A percentile compares a stretch with the other conserved stretches of the same genome.
These are phyloP conservation scores for Pseudopleuronectes americanus DNA, from an alignment of 2,797 vertebrate species.

Conservation along the genomic window DNA sequence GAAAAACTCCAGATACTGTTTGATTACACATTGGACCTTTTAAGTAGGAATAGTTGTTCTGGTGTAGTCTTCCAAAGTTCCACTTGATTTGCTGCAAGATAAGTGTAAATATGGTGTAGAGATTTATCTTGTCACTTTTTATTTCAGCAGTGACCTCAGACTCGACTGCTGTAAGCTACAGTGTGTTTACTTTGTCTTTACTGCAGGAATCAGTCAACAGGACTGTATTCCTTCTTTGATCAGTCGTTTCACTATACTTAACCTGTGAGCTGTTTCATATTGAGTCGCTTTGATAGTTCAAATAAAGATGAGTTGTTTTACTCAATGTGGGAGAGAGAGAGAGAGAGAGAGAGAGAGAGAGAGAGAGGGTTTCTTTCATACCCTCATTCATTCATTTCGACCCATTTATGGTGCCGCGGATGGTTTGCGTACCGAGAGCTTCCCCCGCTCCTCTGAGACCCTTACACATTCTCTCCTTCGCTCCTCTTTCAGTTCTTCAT, in stretches of 20 bases:
- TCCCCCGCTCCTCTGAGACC: slow-evolving; percentile 64
- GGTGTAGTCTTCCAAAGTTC: slow-evolving; percentile 1
- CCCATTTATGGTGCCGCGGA: slow-evolving; percentile 54
- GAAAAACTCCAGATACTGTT: background rate
- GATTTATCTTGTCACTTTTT: background rate
- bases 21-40: slow-evolving; percentile 62
- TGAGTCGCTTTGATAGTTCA: slow-evolving; percentile 14
- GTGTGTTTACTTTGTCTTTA: background rate
- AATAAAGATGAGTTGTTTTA: slow-evolving; percentile 46
- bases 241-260: slow-evolving; percentile 33
- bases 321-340: slow-evolving; percentile 21
- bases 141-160: slow-evolving; percentile 2
- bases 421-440: slow-evolving; percentile 72
- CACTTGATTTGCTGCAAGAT: background rate
- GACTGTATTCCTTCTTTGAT: slow-evolving; percentile 12
- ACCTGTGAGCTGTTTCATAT: slow-evolving; percentile 30
- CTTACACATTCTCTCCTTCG: slow-evolving; percentile 47
- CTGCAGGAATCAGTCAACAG: slow-evolving; percentile 11
- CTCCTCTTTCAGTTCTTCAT: slow-evolving; percentile 57
- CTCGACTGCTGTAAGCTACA: background rate
- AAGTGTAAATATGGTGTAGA: background rate
- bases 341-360: slow-evolving; percentile 6
- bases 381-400: slow-evolving; percentile 56
- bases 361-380: slow-evolving; percentile 35
- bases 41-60: slow-evolving; percentile 31